These are phyloP conservation scores for Pogonomyrmex californicus DNA, from an alignment of 1,140 invertebrate genomes.

Conservation along the genomic window DNA sequence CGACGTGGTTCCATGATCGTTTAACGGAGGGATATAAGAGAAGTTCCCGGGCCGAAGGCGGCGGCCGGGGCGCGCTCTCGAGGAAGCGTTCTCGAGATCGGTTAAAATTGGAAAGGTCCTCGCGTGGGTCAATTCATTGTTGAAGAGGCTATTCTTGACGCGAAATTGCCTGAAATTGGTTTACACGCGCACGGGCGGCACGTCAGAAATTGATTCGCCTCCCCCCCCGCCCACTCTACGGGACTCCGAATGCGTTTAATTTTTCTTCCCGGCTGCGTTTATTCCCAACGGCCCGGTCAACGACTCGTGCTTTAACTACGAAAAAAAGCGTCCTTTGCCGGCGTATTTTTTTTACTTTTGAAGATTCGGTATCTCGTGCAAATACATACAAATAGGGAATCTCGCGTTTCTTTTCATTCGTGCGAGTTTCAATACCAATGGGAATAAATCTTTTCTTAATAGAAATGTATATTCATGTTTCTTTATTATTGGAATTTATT, in stretches of 20 bases:
- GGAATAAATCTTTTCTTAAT: conserved; percentile 11
- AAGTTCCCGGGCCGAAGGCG: conserved; percentile 67
- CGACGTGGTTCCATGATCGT: conserved; percentile 67
- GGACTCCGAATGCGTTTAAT: conserved; percentile 84
- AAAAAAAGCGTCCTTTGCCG: conserved; percentile 1
- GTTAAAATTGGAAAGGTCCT: conserved; percentile 86
- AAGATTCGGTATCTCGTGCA: neutral
- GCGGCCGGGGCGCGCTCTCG: conserved; percentile 60
- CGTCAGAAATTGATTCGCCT: conserved; percentile 84
- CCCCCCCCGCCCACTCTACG: conserved; percentile 58
- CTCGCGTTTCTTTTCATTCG: neutral
- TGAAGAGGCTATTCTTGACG: conserved; percentile 86
- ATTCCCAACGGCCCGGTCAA: conserved; percentile 66
- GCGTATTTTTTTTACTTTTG: neutral
- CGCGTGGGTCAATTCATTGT: conserved; percentile 84
- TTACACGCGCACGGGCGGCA: conserved; percentile 82
- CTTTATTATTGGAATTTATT: neutral
- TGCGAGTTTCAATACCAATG: neutral
- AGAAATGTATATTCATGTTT: neutral
- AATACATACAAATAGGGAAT: neutral
- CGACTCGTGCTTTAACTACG: conserved; percentile 26
- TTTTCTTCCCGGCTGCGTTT: conserved; percentile 78
- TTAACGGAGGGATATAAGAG: conserved; percentile 56
- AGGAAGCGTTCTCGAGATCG: conserved; percentile 79
- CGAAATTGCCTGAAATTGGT: conserved; percentile 88